A percentile compares a stretch with the other conserved stretches of the same genome.
phyloP scores from a whole-genome alignment of 2,797 vertebrate genomes.

The Odontamblyopus rebecca region DNA sequence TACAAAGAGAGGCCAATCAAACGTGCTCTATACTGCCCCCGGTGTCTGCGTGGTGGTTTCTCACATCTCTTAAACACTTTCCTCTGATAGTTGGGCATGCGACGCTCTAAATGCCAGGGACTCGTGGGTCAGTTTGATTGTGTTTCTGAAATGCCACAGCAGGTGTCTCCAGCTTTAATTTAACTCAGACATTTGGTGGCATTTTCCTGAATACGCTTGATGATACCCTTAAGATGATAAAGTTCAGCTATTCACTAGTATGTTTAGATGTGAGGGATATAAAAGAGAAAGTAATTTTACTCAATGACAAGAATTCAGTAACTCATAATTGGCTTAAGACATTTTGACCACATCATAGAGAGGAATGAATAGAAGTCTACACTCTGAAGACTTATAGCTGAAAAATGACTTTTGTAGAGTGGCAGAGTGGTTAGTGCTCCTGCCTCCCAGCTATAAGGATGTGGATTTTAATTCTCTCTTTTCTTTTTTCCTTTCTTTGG shows the following conservation, averaged over 20 bases:
- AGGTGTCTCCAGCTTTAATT: constrained; percentile 70
- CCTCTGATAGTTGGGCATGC: constrained; percentile 59
- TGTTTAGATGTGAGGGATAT: background rate
- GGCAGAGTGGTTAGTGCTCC: no score
- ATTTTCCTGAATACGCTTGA: constrained; percentile 65
- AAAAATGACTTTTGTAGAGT: no score
- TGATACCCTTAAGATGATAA: constrained; percentile 34
- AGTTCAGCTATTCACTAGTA: background rate
- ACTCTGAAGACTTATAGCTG: no score
- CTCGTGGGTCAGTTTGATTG: constrained; percentile 69
- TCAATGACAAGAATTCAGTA: background rate
- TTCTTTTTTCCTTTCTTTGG: no score
- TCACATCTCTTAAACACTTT: constrained; percentile 57
- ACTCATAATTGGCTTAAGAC: background rate
- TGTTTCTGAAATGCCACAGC: constrained; percentile 74
- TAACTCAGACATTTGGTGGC: constrained; percentile 65
- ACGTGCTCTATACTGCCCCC: background rate
- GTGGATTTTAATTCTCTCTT: no score
- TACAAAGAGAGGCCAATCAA: constrained; percentile 18
- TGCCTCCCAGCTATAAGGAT: no score
- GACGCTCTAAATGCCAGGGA: constrained; percentile 72
- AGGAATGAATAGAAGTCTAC: background rate
- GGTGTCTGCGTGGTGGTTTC: constrained; percentile 41
- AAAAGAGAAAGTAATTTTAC: background rate
- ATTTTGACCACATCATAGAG: background rate